phyloP scores from a whole-genome alignment of 2,797 vertebrate genomes.

The Chrosomus eos region DNA sequence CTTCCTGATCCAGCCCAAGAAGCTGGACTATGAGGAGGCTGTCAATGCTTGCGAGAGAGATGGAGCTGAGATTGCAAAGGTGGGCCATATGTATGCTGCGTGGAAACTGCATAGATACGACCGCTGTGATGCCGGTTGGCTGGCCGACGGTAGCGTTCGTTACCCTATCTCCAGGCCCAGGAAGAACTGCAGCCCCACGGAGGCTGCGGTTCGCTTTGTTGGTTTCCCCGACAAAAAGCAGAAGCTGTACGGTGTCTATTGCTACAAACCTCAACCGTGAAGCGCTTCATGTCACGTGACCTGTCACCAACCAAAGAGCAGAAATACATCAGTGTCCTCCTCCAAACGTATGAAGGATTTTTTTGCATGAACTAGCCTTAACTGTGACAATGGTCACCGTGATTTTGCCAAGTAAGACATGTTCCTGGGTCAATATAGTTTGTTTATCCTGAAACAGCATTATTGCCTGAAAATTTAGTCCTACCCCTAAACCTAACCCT shows the following conservation, averaged over 20 bases:
- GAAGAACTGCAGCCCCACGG: slow-evolving; percentile 91
- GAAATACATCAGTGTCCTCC: slow-evolving; percentile 53
- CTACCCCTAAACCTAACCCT: background rate
- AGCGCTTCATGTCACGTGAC: slow-evolving; percentile 32
- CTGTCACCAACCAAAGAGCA: slow-evolving; percentile 74
- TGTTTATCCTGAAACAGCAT: background rate
- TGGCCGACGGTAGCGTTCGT: slow-evolving; percentile 94
- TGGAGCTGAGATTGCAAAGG: slow-evolving; percentile 88
- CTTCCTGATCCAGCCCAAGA: slow-evolving; percentile 88
- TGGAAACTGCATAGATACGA: slow-evolving; percentile 93
- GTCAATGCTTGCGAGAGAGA: slow-evolving; percentile 86
- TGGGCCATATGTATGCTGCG: slow-evolving; percentile 91
- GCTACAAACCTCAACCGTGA: slow-evolving; percentile 85
- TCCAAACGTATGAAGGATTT: slow-evolving; percentile 71
- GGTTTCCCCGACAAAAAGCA: slow-evolving; percentile 92
- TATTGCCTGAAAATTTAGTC: background rate
- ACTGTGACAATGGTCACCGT: slow-evolving; percentile 82
- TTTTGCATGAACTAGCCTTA: slow-evolving; percentile 81
- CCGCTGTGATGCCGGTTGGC: slow-evolving; percentile 94
- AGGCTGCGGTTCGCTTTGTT: slow-evolving; percentile 89
- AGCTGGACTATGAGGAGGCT: slow-evolving; percentile 88
- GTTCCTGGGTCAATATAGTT: background rate
- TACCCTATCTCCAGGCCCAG: slow-evolving; percentile 93
- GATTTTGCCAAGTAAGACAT: background rate
- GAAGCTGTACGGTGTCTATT: slow-evolving; percentile 94